Conservation (phyloP, 2,888 invertebrate genomes). For the Smittia aterrima region DNA sequence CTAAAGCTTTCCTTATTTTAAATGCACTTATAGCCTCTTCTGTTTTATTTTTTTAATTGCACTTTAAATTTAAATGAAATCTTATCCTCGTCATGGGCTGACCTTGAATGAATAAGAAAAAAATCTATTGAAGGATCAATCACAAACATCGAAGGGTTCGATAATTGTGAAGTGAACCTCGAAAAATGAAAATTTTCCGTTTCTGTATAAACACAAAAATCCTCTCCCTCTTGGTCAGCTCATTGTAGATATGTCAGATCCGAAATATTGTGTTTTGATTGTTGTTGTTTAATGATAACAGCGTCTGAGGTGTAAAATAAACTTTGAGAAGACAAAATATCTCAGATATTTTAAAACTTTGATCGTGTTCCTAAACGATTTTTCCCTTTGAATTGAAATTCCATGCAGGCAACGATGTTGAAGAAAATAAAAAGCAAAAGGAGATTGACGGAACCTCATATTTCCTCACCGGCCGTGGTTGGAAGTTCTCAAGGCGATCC, state of each 20-base stretch:
- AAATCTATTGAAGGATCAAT: no score
- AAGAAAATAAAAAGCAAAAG: constrained; percentile 99
- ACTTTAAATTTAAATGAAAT: background rate
- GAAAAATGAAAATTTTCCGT: background rate
- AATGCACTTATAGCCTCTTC: background rate
- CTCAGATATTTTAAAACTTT: background rate
- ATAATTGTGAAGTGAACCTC: no score
- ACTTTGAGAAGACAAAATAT: background rate
- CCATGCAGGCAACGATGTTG: constrained; percentile 95
- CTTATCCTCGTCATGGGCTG: constrained; percentile 1
- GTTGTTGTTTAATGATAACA: constrained; percentile 19
- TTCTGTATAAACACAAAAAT: background rate
- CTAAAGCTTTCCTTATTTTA: background rate
- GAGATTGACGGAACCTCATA: constrained; percentile 80
- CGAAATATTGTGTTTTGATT: constrained; percentile 31
- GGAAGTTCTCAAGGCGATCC: constrained; percentile 52
- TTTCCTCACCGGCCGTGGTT: constrained; percentile 56
- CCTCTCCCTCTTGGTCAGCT: background rate
- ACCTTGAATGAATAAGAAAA: background rate
- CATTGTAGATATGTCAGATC: constrained; percentile 2
- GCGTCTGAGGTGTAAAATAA: background rate
- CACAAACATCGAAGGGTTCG: no score
- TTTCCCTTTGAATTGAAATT: constrained; percentile 34
- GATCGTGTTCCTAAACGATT: no score
- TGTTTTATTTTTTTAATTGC: background rate